Evolutionary conservation across 2,113 vertebrate genomes (phyloP).

Genomic region (Sporophila hypoxantha): DNA sequence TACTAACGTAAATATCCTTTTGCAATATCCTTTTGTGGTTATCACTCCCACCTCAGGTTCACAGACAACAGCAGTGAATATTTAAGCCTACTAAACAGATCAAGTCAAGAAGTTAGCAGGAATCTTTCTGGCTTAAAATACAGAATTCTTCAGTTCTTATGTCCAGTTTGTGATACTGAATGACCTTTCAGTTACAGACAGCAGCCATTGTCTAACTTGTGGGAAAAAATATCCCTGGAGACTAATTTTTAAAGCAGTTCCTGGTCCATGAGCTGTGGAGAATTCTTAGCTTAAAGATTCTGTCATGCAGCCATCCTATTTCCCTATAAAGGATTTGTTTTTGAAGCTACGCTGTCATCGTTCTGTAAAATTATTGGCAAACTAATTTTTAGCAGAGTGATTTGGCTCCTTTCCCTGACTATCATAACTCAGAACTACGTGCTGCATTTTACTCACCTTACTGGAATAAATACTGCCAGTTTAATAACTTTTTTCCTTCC

Average conservation of each 20-base stretch:
- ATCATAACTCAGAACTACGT: conserved; percentile 54
- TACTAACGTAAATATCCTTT: neutral
- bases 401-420: conserved; percentile 48
- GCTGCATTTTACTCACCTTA: conserved; percentile 63
- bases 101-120: neutral
- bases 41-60: neutral
- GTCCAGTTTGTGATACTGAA: conserved; percentile 7
- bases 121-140: neutral
- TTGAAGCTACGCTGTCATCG: conserved; percentile 63
- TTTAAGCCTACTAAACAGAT: neutral
- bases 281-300: conserved; percentile 67
- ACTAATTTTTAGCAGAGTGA: conserved; percentile 69
- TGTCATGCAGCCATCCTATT: conserved; percentile 67
- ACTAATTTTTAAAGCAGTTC: conserved; percentile 66
- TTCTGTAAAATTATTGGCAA: conserved; percentile 74
- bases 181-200: conserved; percentile 31
- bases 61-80: neutral
- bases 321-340: conserved; percentile 70
- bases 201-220: conserved; percentile 57
- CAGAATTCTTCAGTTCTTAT: neutral
- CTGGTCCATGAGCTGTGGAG: conserved; percentile 57
- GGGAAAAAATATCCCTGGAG: conserved; percentile 48
- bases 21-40: neutral
- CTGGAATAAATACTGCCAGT: conserved; percentile 64
- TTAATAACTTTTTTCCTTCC: conserved; percentile 56